Evolutionary conservation across 2,113 vertebrate species (phyloP).

Genomic region (Empidonax traillii): DNA sequence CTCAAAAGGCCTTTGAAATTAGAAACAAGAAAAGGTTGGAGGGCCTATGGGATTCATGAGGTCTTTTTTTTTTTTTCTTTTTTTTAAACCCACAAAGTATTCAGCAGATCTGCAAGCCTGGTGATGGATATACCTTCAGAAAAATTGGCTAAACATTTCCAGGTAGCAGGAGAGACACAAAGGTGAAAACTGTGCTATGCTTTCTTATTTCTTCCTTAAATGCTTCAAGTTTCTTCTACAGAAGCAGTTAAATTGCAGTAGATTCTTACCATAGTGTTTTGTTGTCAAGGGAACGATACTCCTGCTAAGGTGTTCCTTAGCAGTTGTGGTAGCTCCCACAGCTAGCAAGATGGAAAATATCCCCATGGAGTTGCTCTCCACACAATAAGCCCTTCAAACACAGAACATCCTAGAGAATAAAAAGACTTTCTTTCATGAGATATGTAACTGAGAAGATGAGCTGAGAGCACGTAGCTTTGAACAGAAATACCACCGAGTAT

Average conservation of each 20-base stretch:
- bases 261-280: not conserved
- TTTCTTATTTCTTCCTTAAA: not conserved
- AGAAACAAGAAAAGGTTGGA: conserved; percentile 69
- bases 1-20: conserved; percentile 76
- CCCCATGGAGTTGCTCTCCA: not conserved
- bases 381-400: not conserved
- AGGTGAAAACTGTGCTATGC: not conserved
- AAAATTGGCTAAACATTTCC: not conserved
- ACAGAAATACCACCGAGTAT: not conserved
- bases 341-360: not conserved
- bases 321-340: not conserved
- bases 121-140: not conserved
- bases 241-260: not conserved
- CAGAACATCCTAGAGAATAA: not conserved
- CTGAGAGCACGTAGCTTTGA: not conserved
- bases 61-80: not conserved
- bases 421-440: not conserved
- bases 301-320: not conserved
- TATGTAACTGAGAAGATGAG: not conserved
- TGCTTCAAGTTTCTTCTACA: not conserved
- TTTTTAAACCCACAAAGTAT: not conserved
- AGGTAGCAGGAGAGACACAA: not conserved
- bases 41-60: conserved; percentile 33
- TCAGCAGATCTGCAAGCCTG: not conserved
- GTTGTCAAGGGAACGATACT: not conserved